phyloP scores from a whole-genome alignment of 1,140 invertebrate genomes.

The Orussus abietinus region DNA sequence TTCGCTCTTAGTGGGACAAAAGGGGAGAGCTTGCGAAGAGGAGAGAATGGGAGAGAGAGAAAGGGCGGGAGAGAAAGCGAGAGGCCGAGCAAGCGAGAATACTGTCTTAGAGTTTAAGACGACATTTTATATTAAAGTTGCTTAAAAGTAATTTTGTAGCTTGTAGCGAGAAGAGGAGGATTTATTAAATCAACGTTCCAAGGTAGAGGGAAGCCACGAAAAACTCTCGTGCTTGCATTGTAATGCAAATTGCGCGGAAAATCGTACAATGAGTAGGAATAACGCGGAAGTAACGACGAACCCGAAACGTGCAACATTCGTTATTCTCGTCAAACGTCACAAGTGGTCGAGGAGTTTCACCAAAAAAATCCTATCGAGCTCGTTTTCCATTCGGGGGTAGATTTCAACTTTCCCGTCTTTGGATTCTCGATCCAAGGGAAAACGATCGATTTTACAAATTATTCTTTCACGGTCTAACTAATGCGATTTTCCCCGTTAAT shows the following conservation, averaged over 20 bases:
- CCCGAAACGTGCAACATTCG: not conserved
- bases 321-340: not conserved
- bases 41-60: slow-evolving; percentile 9
- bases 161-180: slow-evolving; percentile 21
- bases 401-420: too few relatives aligned
- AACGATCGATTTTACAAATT: too few relatives aligned
- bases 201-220: slow-evolving; percentile 7
- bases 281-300: slow-evolving; percentile 1
- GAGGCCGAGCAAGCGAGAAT: too few relatives aligned
- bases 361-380: not conserved
- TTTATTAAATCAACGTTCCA: slow-evolving; percentile 7
- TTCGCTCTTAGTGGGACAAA: too few relatives aligned
- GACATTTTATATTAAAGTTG: slow-evolving; percentile 38
- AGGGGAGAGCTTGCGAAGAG: not conserved
- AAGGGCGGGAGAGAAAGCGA: slow-evolving; percentile 8
- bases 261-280: slow-evolving; percentile 3
- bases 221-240: too few relatives aligned
- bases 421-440: too few relatives aligned
- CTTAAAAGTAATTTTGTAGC: slow-evolving; percentile 33
- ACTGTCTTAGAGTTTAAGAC: slow-evolving; percentile 22
- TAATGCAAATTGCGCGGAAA: slow-evolving; percentile 11
- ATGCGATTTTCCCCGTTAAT: too few relatives aligned
- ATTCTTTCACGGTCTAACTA: too few relatives aligned
- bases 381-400: too few relatives aligned
- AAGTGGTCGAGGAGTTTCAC: not conserved